Evolutionary conservation across 2,888 invertebrate species (phyloP).

Genomic region (Helicoverpa assulta): DNA sequence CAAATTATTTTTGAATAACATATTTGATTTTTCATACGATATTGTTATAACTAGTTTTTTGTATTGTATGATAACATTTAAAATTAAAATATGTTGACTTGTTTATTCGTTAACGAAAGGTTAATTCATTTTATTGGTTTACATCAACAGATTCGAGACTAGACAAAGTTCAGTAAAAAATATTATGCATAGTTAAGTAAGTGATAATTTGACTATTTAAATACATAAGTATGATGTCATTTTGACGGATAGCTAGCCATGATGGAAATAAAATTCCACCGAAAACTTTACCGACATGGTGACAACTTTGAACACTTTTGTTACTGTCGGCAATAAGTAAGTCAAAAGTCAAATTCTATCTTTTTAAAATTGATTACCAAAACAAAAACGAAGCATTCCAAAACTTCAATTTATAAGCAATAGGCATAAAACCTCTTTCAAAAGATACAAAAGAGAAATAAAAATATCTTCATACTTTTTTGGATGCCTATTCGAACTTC

Average conservation of each 20-base stretch:
- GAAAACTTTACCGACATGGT: no score
- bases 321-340: not conserved
- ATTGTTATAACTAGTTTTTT: not conserved
- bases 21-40: slow-evolving; percentile 23
- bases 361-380: not conserved
- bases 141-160: not conserved
- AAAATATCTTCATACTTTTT: no score
- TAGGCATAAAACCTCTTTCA: no score
- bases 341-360: not conserved
- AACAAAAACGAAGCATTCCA: not conserved
- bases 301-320: no score
- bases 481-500: no score
- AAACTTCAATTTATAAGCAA: not conserved
- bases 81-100: not conserved
- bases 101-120: slow-evolving; percentile 3
- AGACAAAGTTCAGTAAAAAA: not conserved
- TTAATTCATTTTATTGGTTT: slow-evolving; percentile 12
- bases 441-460: no score
- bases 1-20: no score
- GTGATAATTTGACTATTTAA: not conserved
- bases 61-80: slow-evolving; percentile 18
- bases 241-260: not conserved
- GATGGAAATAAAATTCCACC: not conserved
- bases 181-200: not conserved
- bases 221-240: not conserved